Base-by-base conservation (phyloP, 2,888 invertebrate genomes). In the Cremastinae sp. region DNA sequence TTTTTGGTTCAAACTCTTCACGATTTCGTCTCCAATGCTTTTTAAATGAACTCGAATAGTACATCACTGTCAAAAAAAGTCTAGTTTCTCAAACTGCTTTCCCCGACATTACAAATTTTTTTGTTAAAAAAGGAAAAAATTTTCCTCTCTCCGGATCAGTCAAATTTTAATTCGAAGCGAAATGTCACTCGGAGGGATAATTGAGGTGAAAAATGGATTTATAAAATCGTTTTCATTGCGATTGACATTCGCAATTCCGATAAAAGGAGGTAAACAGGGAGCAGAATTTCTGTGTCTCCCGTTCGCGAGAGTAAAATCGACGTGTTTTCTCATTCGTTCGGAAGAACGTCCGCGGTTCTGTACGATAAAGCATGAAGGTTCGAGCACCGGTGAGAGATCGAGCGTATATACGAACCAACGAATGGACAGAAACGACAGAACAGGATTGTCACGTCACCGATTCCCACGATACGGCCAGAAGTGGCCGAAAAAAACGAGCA, bases 401-500 rank as follows among this genome's bases (percentile, higher is more conserved):
- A 49, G 47, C 45, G 69, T 41, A n/a, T n/a, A n/a, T n/a, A 56
- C 49, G 20, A 45, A 71, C 18, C 62, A 59, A 59, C 76, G 76
- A 73, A 76, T 47, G 72, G 69, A 69, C 76, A 64, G 64, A 73
- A 69, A 73, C 53, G 76, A 73, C 76, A 65, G 76, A 73, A 76
- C 76, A 76, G 76, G 76, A 76, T 76, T 75, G 80, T 81, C 80
- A 81, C 80, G 79, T 81, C 79, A 81, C 75, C 75, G 80, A 79
- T 81, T 81, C 80, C 80, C 80, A 81, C 80, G 80, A 81, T 78
- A 75, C 69, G 72, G 65, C 70, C 70, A 70, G 62, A 76, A 66
- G 55, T 75, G 64, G 59, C 75, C 72, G 65, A 72, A 79, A 79
- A 78, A 66, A 72, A 70, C 28, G 28, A 28, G 28, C 28, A 28